Percentiles rank a stretch among this genome's conserved stretches.
Evolutionary conservation across 1,140 invertebrate species (phyloP).

Genomic region (Drosophila tani): DNA sequence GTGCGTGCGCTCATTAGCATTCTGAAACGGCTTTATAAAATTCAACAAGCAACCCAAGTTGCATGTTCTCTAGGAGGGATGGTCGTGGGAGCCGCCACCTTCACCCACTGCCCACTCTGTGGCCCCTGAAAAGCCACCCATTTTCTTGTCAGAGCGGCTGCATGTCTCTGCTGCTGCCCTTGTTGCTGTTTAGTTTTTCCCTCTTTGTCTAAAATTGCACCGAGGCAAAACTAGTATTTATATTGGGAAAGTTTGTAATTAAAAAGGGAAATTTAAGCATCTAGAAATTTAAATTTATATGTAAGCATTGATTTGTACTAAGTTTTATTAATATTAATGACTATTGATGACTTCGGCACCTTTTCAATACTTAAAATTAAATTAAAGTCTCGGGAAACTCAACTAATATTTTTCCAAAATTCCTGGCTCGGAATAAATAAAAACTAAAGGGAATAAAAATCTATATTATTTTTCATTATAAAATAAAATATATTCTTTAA

Average conservation of each 20-base stretch:
- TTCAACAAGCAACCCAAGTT: constrained; percentile 75
- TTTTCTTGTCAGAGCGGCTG: constrained; percentile 45
- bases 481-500: not conserved
- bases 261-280: not conserved
- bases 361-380: not conserved
- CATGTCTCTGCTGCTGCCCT: constrained; percentile 63
- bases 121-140: not conserved
- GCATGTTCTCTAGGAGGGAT: constrained; percentile 35
- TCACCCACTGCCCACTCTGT: constrained; percentile 1
- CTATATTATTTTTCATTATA: not conserved
- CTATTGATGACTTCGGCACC: not conserved
- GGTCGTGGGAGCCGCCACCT: not conserved
- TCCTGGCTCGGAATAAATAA: not conserved
- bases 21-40: constrained; percentile 83
- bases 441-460: no score
- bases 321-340: not conserved
- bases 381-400: not conserved
- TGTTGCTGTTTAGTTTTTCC: constrained; percentile 43
- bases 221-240: not conserved
- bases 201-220: constrained; percentile 23
- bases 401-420: not conserved
- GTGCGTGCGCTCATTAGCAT: constrained; percentile 82
- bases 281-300: no score
- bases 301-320: not conserved
- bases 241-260: not conserved